These are phyloP conservation scores for Notodonta dromedarius DNA, from an alignment of 2,888 invertebrate genomes.

Conservation along the genomic window DNA sequence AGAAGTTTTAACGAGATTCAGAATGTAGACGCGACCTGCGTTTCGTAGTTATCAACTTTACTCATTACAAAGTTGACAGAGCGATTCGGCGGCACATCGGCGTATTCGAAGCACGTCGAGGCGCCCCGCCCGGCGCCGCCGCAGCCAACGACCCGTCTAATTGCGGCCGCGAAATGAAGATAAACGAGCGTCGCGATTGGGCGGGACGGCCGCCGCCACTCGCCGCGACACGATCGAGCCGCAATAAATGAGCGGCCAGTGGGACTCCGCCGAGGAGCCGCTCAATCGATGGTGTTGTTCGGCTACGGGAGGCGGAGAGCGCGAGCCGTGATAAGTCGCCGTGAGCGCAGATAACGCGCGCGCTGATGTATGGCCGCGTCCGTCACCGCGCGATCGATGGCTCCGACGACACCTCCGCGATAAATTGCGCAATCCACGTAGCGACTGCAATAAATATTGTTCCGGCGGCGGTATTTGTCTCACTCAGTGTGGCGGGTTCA, in stretches of 20 bases:
- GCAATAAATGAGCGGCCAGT: slow-evolving; percentile 67
- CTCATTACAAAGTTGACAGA: slow-evolving; percentile 84
- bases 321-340: slow-evolving; percentile 73
- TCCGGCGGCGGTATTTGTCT: slow-evolving; percentile 80
- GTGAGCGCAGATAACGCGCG: slow-evolving; percentile 80
- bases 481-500: slow-evolving; percentile 82
- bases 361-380: slow-evolving; percentile 78
- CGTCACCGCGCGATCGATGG: slow-evolving; percentile 79
- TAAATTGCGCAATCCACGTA: slow-evolving; percentile 83
- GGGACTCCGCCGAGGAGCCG: slow-evolving; percentile 36
- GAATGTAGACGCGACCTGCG: slow-evolving; percentile 70
- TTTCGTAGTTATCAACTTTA: slow-evolving; percentile 82
- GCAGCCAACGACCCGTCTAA: slow-evolving; percentile 88
- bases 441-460: slow-evolving; percentile 82
- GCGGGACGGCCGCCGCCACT: slow-evolving; percentile 70
- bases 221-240: slow-evolving; percentile 63
- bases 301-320: slow-evolving; percentile 42
- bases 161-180: slow-evolving; percentile 88
- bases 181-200: slow-evolving; percentile 87
- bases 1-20: slow-evolving; percentile 74
- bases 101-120: slow-evolving; percentile 80
- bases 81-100: slow-evolving; percentile 56
- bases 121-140: slow-evolving; percentile 57
- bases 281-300: slow-evolving; percentile 64
- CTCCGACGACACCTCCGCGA: slow-evolving; percentile 79